Conservation (phyloP, 2,113 vertebrate species). For the Hydrochoerus hydrochaeris region DNA sequence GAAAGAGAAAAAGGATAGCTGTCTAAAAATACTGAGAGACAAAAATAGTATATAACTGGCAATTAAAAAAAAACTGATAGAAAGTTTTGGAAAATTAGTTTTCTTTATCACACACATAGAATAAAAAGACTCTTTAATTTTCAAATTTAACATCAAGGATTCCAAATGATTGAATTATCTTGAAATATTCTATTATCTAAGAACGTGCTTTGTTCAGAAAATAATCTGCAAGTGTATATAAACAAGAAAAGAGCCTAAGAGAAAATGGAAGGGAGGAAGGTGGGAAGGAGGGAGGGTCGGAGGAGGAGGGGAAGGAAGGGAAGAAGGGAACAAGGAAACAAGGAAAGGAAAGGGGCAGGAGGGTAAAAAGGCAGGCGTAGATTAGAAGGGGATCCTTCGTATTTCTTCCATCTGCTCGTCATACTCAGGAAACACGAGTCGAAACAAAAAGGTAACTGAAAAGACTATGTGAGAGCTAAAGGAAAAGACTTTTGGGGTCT, state of each 20-base stretch:
- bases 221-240: neutral
- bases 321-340: neutral
- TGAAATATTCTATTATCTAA: neutral
- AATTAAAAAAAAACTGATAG: neutral
- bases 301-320: neutral
- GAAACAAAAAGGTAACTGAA: constrained; percentile 8
- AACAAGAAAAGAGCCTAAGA: neutral
- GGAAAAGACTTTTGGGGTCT: neutral
- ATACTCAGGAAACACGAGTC: neutral
- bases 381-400: neutral
- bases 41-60: neutral
- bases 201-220: neutral
- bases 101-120: neutral
- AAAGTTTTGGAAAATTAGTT: neutral
- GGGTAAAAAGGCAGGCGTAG: neutral
- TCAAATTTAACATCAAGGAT: neutral
- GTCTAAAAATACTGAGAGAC: neutral
- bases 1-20: neutral
- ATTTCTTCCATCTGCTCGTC: neutral
- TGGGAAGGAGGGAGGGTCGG: neutral
- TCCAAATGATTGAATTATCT: neutral
- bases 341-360: neutral
- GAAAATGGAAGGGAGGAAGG: neutral
- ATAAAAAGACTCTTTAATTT: neutral
- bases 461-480: neutral